Percentiles rank a stretch among this genome's conserved stretches.
These are phyloP conservation scores for Drosophila rellima DNA, from an alignment of 2,888 invertebrate species.

Conservation along the genomic window DNA sequence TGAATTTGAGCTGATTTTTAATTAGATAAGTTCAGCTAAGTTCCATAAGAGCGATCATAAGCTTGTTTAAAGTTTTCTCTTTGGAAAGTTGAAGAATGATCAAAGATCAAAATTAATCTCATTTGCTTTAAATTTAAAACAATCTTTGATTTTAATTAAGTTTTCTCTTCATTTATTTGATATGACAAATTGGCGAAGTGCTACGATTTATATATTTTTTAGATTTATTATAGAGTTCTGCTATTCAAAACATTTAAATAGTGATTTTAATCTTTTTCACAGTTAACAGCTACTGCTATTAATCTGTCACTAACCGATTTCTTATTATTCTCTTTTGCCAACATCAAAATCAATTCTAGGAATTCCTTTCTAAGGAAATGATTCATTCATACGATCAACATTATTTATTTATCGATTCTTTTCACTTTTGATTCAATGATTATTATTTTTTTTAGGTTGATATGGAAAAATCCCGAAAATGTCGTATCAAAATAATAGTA, in stretches of 20 bases:
- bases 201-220: neutral
- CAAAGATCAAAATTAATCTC: neutral
- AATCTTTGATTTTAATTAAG: neutral
- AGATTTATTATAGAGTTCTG: neutral
- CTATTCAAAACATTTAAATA: neutral
- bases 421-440: neutral
- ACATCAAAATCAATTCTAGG: neutral
- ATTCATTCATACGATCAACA: neutral
- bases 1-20: constrained; percentile 9
- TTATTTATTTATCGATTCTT: neutral
- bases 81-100: constrained; percentile 1
- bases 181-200: neutral
- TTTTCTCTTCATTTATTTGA: neutral
- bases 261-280: neutral
- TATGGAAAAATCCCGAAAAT: neutral
- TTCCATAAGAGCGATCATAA: constrained; percentile 5
- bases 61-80: neutral
- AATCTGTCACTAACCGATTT: neutral
- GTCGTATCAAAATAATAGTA: no score
- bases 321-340: neutral
- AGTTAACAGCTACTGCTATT: neutral
- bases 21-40: constrained; percentile 11
- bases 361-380: neutral
- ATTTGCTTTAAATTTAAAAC: neutral
- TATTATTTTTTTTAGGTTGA: neutral